phyloP scores from a whole-genome alignment of 2,888 invertebrate species.

The Plagiodera versicolora region DNA sequence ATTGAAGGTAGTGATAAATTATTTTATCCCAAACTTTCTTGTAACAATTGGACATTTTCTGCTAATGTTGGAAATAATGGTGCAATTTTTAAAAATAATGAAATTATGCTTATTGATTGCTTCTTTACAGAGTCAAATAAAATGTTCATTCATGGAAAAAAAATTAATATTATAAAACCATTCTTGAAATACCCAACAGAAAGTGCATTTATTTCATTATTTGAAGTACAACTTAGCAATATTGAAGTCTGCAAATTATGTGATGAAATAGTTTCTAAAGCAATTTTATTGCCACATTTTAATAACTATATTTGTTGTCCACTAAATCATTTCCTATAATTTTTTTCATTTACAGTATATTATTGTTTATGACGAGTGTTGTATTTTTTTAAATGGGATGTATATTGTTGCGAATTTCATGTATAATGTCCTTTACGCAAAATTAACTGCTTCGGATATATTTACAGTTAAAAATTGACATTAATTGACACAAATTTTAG shows the following conservation, averaged over 20 bases:
- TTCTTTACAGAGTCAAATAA: constrained; percentile 5
- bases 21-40: constrained; percentile 4
- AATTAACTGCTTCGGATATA: background rate
- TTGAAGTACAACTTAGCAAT: background rate
- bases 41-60: background rate
- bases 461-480: background rate
- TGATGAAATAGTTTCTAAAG: constrained; percentile 6
- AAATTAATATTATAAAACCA: constrained; percentile 10
- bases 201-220: background rate
- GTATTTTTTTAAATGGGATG: background rate
- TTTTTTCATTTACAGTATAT: background rate
- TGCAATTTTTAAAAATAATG: constrained; percentile 4
- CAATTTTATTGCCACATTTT: constrained; percentile 7
- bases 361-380: background rate
- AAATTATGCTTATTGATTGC: background rate
- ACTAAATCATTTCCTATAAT: constrained; percentile 3
- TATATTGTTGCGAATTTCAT: background rate
- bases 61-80: background rate
- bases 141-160: constrained; percentile 8
- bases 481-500: background rate
- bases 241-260: background rate
- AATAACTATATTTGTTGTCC: constrained; percentile 15
- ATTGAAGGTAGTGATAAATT: background rate
- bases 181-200: constrained; percentile 8
- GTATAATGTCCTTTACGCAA: background rate